A percentile compares a stretch with the other conserved stretches of the same genome.
Conservation (phyloP, 2,888 invertebrate species). For the Tinea trinotella region DNA sequence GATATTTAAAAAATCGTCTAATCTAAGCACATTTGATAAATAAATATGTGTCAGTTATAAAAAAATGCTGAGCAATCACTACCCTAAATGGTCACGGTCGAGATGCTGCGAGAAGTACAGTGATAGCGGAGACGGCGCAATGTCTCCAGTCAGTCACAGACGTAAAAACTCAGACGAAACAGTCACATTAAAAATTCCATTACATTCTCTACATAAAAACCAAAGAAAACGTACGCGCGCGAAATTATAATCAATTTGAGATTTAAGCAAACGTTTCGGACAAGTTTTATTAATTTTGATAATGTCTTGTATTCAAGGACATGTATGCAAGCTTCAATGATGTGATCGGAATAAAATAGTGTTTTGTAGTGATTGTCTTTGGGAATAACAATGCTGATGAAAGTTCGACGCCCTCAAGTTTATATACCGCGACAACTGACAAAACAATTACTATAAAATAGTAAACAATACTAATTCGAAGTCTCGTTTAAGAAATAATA, state of each 20-base stretch:
- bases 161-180: constrained; percentile 16
- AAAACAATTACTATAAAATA: background rate
- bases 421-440: constrained; percentile 38
- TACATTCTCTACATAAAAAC: background rate
- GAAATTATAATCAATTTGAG: constrained; percentile 1
- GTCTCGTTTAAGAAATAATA: background rate
- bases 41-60: constrained; percentile 44
- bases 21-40: constrained; percentile 15
- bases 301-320: constrained; percentile 8
- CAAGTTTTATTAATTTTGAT: no score
- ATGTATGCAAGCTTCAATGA: constrained; percentile 33
- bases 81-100: constrained; percentile 62
- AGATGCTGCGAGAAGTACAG: constrained; percentile 27
- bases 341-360: constrained; percentile 51
- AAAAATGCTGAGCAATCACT: constrained; percentile 40
- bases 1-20: constrained; percentile 18
- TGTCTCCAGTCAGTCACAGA: constrained; percentile 20
- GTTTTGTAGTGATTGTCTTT: constrained; percentile 41
- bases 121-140: constrained; percentile 20
- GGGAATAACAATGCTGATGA: constrained; percentile 56
- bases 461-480: background rate
- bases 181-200: constrained; percentile 20
- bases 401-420: constrained; percentile 59
- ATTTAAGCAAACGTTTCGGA: background rate
- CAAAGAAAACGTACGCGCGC: background rate